Evolutionary conservation across 2,888 invertebrate species (phyloP), one percentile per base, ranked within the genome.

Genomic region (Nasonia oneida): DNA sequence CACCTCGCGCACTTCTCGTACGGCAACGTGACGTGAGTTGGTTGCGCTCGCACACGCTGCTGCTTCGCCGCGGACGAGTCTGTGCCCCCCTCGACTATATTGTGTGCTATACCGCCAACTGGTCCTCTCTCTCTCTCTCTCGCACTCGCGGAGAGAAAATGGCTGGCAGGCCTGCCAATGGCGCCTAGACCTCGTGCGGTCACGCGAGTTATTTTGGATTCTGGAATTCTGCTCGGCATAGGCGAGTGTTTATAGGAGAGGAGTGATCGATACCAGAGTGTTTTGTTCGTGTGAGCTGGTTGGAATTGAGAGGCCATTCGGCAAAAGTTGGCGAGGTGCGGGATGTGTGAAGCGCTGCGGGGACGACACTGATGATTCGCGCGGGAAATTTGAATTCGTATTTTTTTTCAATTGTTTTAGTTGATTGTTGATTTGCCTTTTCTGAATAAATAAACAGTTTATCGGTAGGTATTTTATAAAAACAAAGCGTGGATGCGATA

Each of bases 1-100:
- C 87, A 87, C 87, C 90, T 90, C 90, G 90, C 92, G 92, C 90
- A 91, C 92, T 91, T 91, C 90, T 91, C 90, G 90, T 89, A 91
- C 91, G 90, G 90, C 90, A 89, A 90, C 86, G 90, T 90, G 90
- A 90, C 77, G 83, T 73, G 84, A 53, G 80, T 76, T 76, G n/a
- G 78, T 23, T 14, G 57, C 29, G 77, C 76, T 37, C 39, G n/a
- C 47, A 23, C 64, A 18, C 18, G 8, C 33, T 33, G 71, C 71
- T 42, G 42, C 29, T 29, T 29, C 29, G 29, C 29, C 29, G 29
- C 29, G 29, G 29, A 29, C 29, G 42, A 37, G n/a, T 61, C n/a
- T 8, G 23, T 61, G n/a, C 23, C 61, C 15, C 5, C 61, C 71
- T 37, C 71, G 71, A 39, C 42, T 39, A 14, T 42, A 61, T 23